A percentile compares a stretch with the other conserved stretches of the same genome.
Evolutionary conservation across 2,888 invertebrate species (phyloP).

Genomic region (Hypomecis atomaria): DNA sequence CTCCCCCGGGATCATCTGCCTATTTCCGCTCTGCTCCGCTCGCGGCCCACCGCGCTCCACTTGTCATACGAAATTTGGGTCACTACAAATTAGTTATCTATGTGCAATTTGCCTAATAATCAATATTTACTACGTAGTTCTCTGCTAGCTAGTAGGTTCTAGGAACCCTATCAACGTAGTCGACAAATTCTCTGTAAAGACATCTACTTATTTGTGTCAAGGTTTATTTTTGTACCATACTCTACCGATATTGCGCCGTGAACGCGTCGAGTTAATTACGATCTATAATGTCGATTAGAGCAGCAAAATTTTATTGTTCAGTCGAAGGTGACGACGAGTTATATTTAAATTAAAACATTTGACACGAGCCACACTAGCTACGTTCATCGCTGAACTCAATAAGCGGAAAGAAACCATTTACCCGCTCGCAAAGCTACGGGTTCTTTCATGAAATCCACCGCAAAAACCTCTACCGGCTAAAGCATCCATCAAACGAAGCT

Average conservation of each 20-base stretch:
- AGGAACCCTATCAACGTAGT: conserved; percentile 52
- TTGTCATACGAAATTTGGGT: conserved; percentile 74
- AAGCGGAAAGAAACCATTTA: conserved; percentile 53
- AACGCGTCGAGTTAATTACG: conserved; percentile 56
- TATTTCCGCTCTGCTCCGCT: conserved; percentile 59
- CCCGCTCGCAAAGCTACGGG: conserved; percentile 48
- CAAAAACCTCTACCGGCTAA: conserved; percentile 68
- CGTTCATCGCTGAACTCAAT: conserved; percentile 44
- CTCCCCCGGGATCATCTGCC: conserved; percentile 69
- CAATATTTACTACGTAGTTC: conserved; percentile 51
- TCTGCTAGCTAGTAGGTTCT: conserved; percentile 45
- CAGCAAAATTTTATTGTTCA: conserved; percentile 46
- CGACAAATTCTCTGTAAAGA: conserved; percentile 4
- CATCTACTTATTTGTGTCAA: conserved; percentile 67
- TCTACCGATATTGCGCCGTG: conserved; percentile 51
- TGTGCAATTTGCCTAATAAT: conserved; percentile 64
- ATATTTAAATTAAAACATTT: conserved; percentile 37
- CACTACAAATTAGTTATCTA: conserved; percentile 71
- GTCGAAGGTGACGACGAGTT: conserved; percentile 31
- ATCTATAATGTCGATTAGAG: conserved; percentile 52
- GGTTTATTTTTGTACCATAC: conserved; percentile 63
- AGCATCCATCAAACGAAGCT: conserved; percentile 75
- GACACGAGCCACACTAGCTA: conserved; percentile 18
- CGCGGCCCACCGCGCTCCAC: conserved; percentile 57
- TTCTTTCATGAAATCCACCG: conserved; percentile 61